Evolutionary conservation across 2,113 vertebrate species (phyloP).

Genomic region (Strix uralensis): DNA sequence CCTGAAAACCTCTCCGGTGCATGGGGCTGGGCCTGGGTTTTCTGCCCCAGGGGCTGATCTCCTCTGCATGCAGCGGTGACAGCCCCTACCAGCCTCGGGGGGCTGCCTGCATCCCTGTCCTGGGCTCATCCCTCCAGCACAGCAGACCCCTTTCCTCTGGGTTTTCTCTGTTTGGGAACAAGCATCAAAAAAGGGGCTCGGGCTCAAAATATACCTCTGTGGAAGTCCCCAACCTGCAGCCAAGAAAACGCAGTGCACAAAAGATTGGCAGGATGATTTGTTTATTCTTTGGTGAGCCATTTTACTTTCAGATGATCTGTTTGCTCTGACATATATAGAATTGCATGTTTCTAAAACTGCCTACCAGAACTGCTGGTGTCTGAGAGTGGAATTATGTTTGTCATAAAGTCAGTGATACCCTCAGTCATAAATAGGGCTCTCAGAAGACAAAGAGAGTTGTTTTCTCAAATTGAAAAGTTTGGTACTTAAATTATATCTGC

Average conservation of each 20-base stretch:
- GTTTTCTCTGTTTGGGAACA: not conserved
- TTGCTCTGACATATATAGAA: not conserved
- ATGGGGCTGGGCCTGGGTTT: accelerated
- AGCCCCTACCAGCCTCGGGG: accelerated
- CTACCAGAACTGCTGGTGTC: not conserved
- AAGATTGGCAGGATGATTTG: not conserved
- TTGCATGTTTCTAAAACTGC: not conserved
- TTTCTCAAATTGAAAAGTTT: not conserved
- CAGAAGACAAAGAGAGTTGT: not conserved
- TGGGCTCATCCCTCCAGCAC: accelerated
- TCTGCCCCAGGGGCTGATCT: not conserved
- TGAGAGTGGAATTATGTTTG: not conserved
- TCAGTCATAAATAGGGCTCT: not conserved
- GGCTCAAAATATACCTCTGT: not conserved
- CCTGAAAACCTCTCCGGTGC: accelerated
- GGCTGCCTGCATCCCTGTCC: not conserved
- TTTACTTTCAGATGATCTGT: not conserved
- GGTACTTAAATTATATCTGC: not conserved
- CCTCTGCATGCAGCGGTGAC: accelerated
- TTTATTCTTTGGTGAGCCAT: not conserved
- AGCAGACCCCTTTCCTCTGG: not conserved
- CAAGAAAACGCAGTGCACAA: accelerated
- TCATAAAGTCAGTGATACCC: not conserved
- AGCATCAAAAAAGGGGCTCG: not conserved
- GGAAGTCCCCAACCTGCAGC: not conserved